These are phyloP conservation scores for Dallia pectoralis DNA, from an alignment of 2,797 vertebrate genomes.

Conservation along the genomic window DNA sequence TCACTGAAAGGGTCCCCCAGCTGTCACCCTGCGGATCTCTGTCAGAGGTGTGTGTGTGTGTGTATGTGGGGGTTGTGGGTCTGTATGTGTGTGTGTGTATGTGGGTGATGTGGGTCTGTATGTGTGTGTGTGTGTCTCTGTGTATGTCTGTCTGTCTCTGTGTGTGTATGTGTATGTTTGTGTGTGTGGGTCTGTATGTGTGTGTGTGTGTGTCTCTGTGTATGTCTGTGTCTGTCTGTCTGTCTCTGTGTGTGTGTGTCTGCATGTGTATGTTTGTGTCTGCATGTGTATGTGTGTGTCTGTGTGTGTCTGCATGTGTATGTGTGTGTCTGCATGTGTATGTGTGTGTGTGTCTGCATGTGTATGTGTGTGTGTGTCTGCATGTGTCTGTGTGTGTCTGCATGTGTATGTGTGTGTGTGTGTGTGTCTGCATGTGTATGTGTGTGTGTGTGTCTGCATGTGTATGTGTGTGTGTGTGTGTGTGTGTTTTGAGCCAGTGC, in stretches of 20 bases:
- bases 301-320: not conserved
- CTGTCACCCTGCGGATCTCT: constrained; percentile 73
- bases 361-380: constrained; percentile 2
- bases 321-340: not conserved
- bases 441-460: not conserved
- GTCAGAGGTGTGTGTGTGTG: constrained; percentile 50
- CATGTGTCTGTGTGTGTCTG: not conserved
- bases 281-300: not conserved
- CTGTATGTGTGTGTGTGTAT: not conserved
- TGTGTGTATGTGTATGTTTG: not conserved
- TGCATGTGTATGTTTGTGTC: constrained; percentile 1
- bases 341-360: not conserved
- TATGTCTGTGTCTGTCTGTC: not conserved
- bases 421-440: not conserved
- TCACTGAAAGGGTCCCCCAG: constrained; percentile 56
- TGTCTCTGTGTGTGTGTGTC: not conserved
- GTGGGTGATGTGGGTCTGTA: not conserved
- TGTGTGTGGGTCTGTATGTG: not conserved
- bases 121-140: not conserved
- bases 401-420: not conserved
- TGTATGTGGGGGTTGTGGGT: not conserved
- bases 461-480: not conserved
- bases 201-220: not conserved
- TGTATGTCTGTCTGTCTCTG: not conserved
- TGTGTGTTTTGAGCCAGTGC: not conserved